phyloP scores from a whole-genome alignment of 1,140 invertebrate species.

The Drosophila busckii region DNA sequence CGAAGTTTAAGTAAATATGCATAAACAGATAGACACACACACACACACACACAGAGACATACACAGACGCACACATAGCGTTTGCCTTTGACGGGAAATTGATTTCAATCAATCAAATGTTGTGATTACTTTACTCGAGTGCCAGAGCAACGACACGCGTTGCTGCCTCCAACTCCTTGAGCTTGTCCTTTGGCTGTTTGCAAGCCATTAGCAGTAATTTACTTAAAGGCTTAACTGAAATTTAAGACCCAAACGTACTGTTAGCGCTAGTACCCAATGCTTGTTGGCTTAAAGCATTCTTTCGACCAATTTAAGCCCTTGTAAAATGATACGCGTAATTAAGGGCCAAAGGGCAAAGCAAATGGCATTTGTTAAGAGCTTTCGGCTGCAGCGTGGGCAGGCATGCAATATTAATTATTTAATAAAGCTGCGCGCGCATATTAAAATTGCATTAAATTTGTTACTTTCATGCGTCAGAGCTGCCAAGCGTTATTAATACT shows the following conservation, averaged over 20 bases:
- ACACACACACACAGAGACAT: slow-evolving; percentile 12
- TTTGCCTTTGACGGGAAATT: slow-evolving; percentile 70
- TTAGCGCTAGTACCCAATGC: too few relatives aligned
- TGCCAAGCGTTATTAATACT: slow-evolving; percentile 45
- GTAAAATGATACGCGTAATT: too few relatives aligned
- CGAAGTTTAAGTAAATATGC: slow-evolving; percentile 61
- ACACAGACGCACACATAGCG: slow-evolving; percentile 17
- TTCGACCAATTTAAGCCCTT: too few relatives aligned
- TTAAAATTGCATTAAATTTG: slow-evolving; percentile 73
- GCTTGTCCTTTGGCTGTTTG: slow-evolving; percentile 40
- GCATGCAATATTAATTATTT: slow-evolving; percentile 59
- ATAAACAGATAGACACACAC: slow-evolving; percentile 32
- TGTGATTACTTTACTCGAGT: slow-evolving; percentile 71
- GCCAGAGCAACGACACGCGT: slow-evolving; percentile 4
- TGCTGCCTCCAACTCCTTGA: neutral
- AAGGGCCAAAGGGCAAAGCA: too few relatives aligned
- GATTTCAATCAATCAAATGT: slow-evolving; percentile 77
- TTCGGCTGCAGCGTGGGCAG: too few relatives aligned
- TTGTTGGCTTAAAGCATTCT: too few relatives aligned
- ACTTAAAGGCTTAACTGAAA: slow-evolving; percentile 65
- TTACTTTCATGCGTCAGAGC: neutral
- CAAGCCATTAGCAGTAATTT: slow-evolving; percentile 70
- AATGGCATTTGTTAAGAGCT: too few relatives aligned
- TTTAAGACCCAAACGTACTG: slow-evolving; percentile 41
- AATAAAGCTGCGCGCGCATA: slow-evolving; percentile 74